Evolutionary conservation across 2,797 vertebrate species (phyloP).

Genomic region (Carduelis carduelis): DNA sequence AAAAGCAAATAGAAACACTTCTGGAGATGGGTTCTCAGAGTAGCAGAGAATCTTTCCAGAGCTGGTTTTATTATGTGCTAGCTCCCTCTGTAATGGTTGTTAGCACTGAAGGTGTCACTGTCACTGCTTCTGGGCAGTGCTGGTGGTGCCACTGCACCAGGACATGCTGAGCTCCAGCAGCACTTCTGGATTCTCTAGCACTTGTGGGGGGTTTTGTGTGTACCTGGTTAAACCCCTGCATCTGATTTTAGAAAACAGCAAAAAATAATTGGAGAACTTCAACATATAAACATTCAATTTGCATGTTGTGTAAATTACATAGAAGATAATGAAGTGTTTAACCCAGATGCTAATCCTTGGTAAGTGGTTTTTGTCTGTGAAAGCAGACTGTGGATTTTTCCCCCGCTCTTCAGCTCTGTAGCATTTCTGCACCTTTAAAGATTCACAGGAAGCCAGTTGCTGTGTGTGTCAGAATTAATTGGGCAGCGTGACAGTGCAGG

Average conservation of each 20-base stretch:
- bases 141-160: background rate
- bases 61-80: background rate
- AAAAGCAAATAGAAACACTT: background rate
- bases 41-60: background rate
- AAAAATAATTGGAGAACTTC: rapidly evolving
- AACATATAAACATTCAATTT: background rate
- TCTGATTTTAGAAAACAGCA: background rate
- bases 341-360: background rate
- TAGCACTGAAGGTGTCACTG: background rate
- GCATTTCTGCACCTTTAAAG: background rate
- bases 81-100: background rate
- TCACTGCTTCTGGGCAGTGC: background rate
- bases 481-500: background rate
- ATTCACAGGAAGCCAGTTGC: background rate
- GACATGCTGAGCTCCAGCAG: background rate
- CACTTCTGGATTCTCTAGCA: background rate
- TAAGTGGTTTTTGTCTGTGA: background rate
- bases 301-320: background rate
- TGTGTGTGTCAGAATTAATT: background rate
- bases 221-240: background rate
- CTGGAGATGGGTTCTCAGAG: background rate
- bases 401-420: background rate
- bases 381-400: background rate
- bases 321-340: background rate
- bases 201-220: background rate